Evolutionary conservation across 2,888 invertebrate genomes (phyloP).

Genomic region (Sthenelais limicola): DNA sequence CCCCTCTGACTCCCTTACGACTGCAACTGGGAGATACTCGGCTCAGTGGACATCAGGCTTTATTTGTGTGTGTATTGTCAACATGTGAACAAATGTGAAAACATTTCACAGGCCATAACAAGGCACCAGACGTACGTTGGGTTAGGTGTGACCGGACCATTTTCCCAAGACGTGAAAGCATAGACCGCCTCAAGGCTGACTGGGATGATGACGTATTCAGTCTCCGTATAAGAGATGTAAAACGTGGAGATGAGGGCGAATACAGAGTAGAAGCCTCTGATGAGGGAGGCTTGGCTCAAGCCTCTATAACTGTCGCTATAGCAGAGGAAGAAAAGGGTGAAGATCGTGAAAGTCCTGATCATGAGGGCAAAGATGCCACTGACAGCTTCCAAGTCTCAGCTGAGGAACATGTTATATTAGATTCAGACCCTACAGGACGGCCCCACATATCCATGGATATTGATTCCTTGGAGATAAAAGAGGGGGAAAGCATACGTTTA

Average conservation of each 20-base stretch:
- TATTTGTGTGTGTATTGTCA: too few relatives aligned
- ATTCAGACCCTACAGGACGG: not conserved
- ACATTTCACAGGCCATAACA: not conserved
- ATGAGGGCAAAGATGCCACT: not conserved
- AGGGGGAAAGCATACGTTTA: not conserved
- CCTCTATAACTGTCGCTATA: constrained; percentile 19
- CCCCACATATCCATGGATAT: not conserved
- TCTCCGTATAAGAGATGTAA: constrained; percentile 18
- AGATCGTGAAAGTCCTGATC: not conserved
- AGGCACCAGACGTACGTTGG: constrained; percentile 18
- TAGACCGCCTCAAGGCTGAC: constrained; percentile 17
- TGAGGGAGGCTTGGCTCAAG: constrained; percentile 6
- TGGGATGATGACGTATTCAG: constrained; percentile 25
- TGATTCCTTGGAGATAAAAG: not conserved
- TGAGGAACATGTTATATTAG: not conserved
- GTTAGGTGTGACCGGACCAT: constrained; percentile 27
- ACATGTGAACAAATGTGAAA: too few relatives aligned
- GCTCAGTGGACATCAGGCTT: too few relatives aligned
- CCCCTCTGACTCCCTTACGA: too few relatives aligned
- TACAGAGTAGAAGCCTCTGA: constrained; percentile 17
- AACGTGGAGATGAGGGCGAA: constrained; percentile 19
- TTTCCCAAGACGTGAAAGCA: not conserved
- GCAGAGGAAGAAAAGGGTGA: not conserved
- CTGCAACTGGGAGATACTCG: too few relatives aligned
- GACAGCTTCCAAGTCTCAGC: constrained; percentile 2